Conservation (phyloP, 2,797 vertebrate species). For the Stomatorhinus walkeri region DNA sequence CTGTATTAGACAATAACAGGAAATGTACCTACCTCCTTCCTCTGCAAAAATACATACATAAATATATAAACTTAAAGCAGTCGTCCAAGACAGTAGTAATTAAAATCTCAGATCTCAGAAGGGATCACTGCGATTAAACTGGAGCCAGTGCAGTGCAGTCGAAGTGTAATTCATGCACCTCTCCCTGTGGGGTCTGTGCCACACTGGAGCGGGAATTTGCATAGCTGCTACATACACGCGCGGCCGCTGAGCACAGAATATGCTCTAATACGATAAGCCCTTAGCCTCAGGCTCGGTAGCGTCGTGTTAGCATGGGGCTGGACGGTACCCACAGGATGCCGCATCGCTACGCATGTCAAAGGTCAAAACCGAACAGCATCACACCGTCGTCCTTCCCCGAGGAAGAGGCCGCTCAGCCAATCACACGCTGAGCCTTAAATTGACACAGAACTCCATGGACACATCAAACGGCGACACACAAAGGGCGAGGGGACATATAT, state of each 20-base stretch:
- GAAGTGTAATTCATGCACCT: neutral
- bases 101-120: neutral
- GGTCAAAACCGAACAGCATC: conserved; percentile 32
- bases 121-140: neutral
- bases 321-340: neutral
- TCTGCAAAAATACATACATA: conserved; percentile 42
- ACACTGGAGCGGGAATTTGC: neutral
- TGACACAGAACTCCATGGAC: conserved; percentile 30
- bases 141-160: neutral
- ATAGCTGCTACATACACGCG: neutral
- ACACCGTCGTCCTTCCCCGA: neutral
- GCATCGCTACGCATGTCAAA: conserved; percentile 30
- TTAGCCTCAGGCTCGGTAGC: neutral
- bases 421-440: conserved; percentile 26
- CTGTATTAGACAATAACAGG: conserved; percentile 23
- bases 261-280: neutral
- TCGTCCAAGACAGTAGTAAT: neutral
- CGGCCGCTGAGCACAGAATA: neutral
- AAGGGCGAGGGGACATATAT: conserved; percentile 29
- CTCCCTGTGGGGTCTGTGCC: too few relatives aligned
- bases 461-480: conserved; percentile 34
- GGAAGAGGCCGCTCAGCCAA: conserved; percentile 27
- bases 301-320: neutral
- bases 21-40: conserved; percentile 57
- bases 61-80: conserved; percentile 13